These are phyloP conservation scores for Vulpes lagopus DNA, from an alignment of 2,113 vertebrate genomes.

Conservation along the genomic window DNA sequence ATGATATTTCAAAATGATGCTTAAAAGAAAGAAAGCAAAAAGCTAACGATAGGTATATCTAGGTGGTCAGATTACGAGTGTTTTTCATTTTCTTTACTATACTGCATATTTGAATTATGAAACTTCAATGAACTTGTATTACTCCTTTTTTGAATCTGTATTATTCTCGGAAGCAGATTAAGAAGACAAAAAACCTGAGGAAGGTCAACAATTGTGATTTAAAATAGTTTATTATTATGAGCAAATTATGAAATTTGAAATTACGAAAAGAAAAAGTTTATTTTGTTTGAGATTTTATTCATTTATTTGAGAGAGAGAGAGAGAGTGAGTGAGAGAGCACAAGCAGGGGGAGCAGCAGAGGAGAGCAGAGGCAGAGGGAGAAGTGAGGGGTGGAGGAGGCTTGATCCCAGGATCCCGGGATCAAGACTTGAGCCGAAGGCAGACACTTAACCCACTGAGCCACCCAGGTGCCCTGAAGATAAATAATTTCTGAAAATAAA, in stretches of 20 bases:
- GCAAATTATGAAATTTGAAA: background rate
- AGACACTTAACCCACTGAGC: background rate
- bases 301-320: background rate
- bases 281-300: background rate
- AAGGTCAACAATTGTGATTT: background rate
- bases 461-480: background rate
- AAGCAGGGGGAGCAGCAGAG: background rate
- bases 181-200: background rate
- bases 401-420: background rate
- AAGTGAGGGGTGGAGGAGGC: background rate
- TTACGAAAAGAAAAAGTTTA: no score
- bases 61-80: background rate
- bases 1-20: background rate
- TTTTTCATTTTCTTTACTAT: background rate
- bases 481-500: background rate
- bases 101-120: constrained; percentile 2
- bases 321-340: background rate
- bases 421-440: background rate
- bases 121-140: background rate
- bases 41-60: background rate
- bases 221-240: background rate
- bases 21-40: background rate
- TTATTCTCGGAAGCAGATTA: background rate
- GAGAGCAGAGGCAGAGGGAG: background rate
- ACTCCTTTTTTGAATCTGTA: background rate